A percentile compares a stretch with the other conserved stretches of the same genome.
Conservation (phyloP, 1,140 invertebrate genomes). For the Trinorchestia longiramus region DNA sequence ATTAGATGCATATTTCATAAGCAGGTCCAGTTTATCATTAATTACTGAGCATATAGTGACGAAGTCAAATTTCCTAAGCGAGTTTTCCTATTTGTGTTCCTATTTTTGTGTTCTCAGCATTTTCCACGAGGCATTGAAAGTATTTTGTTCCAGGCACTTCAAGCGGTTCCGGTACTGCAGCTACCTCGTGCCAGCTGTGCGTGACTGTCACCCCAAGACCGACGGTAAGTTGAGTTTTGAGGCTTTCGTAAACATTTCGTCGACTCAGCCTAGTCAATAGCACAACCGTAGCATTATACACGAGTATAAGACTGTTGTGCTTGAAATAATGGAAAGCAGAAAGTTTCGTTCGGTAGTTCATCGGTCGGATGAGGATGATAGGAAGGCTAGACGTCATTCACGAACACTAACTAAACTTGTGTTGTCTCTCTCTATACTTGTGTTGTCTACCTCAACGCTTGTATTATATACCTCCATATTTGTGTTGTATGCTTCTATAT, state of each 20-base stretch:
- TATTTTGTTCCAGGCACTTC: conserved; percentile 75
- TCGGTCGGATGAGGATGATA: too few species aligned
- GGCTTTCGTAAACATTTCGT: background rate
- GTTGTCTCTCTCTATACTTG: too few species aligned
- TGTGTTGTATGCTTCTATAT: too few species aligned
- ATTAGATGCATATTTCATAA: background rate
- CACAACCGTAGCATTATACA: background rate
- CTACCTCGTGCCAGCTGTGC: conserved; percentile 75
- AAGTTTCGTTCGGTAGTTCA: too few species aligned
- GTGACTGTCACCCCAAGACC: conserved; percentile 77
- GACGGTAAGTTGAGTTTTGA: conserved; percentile 74
- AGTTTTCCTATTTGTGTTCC: background rate
- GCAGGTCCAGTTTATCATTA: background rate
- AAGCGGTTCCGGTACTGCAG: conserved; percentile 80
- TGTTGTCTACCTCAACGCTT: too few species aligned
- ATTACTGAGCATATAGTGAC: background rate
- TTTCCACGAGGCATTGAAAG: background rate
- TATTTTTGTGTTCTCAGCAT: background rate
- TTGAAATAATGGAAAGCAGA: background rate
- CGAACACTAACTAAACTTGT: too few species aligned
- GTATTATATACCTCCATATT: too few species aligned
- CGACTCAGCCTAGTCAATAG: background rate
- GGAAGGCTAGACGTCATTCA: too few species aligned
- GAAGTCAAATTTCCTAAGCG: background rate
- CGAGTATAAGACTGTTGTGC: background rate